Evolutionary conservation across 2,888 invertebrate genomes (phyloP), one percentile per base, ranked within the genome.

Genomic region (Strigamia transsilvanica): DNA sequence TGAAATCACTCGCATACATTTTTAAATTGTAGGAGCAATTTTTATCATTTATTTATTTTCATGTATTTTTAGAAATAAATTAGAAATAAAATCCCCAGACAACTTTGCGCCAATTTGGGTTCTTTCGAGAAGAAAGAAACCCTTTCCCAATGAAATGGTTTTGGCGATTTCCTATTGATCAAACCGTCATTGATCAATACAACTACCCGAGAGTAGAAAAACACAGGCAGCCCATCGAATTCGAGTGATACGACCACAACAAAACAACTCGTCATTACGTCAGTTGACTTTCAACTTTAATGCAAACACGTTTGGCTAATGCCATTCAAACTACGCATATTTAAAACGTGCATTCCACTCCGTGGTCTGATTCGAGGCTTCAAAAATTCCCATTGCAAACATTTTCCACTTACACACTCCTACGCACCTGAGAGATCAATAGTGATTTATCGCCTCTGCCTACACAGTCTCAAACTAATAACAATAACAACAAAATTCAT

Each of bases 141-240:
- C 73, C 73, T 73, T 73, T 73, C 15, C 73, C 73, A 73, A 73
- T 73, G 73, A 73, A 73, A 73, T 73, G 73, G 73, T 73, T 73
- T 73, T 73, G 73, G 73, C 73, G 73, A 73, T 73, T 73, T 32
- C 27, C 73, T 73, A 73, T 73, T 73, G 73, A 73, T 73, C 73
- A 73, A 73, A 73, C 73, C 73, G 73, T 73, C 73, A 73, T 10
- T 73, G 73, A 73, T 73, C 73, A 73, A 73, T 73, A 73, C 27
- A 73, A 73, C 73, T 73, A 73, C 73, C 73, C 73, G 73, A 73
- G 73, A 32, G 32, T 73, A 73, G 27, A 73, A 73, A 73, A 73
- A 73, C 73, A 73, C 32, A 15, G 46, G 46, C 46, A n/a, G 46
- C 73, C 73, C 73, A 73, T 73, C 12, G 32, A 73, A 73, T 73